Percentiles rank a stretch among this genome's conserved stretches.
Evolutionary conservation across 2,797 vertebrate genomes (phyloP).

Genomic region (Protosalanx chinensis): DNA sequence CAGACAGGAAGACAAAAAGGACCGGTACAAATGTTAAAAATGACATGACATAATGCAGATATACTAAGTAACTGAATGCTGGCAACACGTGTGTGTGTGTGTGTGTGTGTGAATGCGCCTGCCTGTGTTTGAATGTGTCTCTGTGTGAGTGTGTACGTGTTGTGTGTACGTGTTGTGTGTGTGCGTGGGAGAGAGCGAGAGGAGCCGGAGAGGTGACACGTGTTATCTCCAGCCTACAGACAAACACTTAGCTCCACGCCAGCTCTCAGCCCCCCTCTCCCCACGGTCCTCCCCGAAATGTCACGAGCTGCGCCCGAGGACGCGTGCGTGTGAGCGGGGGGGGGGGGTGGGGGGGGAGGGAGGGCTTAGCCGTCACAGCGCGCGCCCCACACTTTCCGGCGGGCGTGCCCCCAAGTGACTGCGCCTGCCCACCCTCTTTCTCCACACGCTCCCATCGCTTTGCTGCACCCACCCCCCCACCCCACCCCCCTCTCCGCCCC

Average conservation of each 20-base stretch:
- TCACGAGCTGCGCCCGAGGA: not conserved
- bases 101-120: not conserved
- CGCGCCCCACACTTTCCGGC: too few species aligned
- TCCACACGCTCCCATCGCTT: not conserved
- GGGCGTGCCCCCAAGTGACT: not conserved
- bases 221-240: constrained; percentile 10
- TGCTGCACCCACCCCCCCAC: not conserved
- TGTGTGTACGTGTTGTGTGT: not conserved
- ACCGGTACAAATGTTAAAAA: too few species aligned
- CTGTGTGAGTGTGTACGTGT: too few species aligned
- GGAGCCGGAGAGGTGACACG: constrained; percentile 4
- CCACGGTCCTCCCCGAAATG: constrained; percentile 1
- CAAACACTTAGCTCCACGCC: constrained; percentile 2
- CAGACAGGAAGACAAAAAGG: too few species aligned
- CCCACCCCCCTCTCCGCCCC: not conserved
- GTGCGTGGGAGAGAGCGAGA: too few species aligned
- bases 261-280: not conserved
- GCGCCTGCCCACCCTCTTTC: not conserved
- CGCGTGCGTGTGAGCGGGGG: not conserved
- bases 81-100: too few species aligned
- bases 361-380: not conserved
- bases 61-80: too few species aligned
- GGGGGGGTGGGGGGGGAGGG: not conserved
- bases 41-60: too few species aligned
- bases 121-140: too few species aligned